Evolutionary conservation across 2,888 invertebrate genomes (phyloP).

Genomic region (Tachystola acroxantha): DNA sequence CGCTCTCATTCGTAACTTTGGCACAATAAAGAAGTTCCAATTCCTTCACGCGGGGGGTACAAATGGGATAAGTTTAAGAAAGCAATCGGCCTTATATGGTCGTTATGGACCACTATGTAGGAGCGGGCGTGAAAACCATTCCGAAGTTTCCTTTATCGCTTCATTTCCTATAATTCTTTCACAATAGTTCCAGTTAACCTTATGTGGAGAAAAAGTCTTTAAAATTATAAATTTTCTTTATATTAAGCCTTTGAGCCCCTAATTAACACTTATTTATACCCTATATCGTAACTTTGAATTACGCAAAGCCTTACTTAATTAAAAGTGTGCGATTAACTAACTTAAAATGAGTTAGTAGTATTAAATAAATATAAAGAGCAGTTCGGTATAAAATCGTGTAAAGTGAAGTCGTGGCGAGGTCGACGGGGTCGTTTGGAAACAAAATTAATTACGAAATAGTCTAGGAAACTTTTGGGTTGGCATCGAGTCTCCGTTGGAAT

Average conservation of each 20-base stretch:
- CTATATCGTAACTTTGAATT: background rate
- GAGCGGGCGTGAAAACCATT: constrained; percentile 64
- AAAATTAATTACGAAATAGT: constrained; percentile 72
- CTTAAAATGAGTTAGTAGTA: constrained; percentile 5
- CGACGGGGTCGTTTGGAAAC: constrained; percentile 48
- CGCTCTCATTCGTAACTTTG: constrained; percentile 60
- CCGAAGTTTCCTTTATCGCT: constrained; percentile 62
- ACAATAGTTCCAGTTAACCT: constrained; percentile 25
- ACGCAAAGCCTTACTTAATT: background rate
- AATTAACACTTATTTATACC: background rate
- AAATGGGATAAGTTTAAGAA: constrained; percentile 76
- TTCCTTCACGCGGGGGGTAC: constrained; percentile 58
- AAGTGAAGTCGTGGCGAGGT: constrained; percentile 33
- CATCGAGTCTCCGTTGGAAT: constrained; percentile 53
- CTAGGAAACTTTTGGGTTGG: constrained; percentile 58
- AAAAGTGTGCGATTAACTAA: background rate
- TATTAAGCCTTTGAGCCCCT: background rate
- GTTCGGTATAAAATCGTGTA: constrained; percentile 17
- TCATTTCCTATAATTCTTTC: constrained; percentile 57
- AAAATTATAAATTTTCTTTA: background rate
- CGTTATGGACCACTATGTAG: constrained; percentile 67
- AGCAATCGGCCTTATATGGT: constrained; percentile 76
- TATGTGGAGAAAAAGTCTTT: constrained; percentile 11
- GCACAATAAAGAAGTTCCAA: constrained; percentile 71
- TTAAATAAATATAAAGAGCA: constrained; percentile 13